Evolutionary conservation across 2,888 invertebrate genomes (phyloP).

Genomic region (Scaptomyza flava): DNA sequence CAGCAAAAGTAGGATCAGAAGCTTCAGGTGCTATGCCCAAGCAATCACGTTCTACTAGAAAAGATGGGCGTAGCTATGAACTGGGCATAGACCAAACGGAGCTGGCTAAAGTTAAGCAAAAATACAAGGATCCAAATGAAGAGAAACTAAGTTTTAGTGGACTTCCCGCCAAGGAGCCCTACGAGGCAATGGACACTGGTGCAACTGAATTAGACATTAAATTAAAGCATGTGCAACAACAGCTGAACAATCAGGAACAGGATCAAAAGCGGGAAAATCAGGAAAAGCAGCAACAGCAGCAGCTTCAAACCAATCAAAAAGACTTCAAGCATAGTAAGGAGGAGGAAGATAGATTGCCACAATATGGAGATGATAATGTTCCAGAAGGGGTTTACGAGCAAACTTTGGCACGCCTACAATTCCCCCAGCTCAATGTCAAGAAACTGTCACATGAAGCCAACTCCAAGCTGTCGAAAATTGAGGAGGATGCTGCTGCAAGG

Average conservation of each 20-base stretch:
- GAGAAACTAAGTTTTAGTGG: neutral
- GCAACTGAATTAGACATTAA: constrained; percentile 48
- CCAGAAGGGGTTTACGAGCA: constrained; percentile 62
- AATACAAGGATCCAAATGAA: constrained; percentile 39
- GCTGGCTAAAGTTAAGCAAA: constrained; percentile 56
- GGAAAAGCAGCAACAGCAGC: neutral
- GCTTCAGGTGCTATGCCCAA: constrained; percentile 12
- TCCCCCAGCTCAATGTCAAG: constrained; percentile 47
- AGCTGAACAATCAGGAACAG: constrained; percentile 26
- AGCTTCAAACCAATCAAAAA: neutral
- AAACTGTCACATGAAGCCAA: constrained; percentile 84
- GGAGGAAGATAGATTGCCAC: neutral
- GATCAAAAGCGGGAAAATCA: neutral
- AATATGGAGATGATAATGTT: constrained; percentile 23
- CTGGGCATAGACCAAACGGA: constrained; percentile 52
- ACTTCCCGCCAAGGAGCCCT: neutral
- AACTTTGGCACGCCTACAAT: constrained; percentile 50
- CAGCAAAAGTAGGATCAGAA: neutral
- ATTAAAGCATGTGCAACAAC: constrained; percentile 29
- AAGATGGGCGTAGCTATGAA: constrained; percentile 4
- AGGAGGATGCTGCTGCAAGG: constrained; percentile 81
- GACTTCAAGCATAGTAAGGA: neutral
- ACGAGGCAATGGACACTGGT: neutral
- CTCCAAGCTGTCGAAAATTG: constrained; percentile 84
- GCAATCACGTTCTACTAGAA: neutral